phyloP scores from a whole-genome alignment of 2,888 invertebrate species.

The Sturmia bella region DNA sequence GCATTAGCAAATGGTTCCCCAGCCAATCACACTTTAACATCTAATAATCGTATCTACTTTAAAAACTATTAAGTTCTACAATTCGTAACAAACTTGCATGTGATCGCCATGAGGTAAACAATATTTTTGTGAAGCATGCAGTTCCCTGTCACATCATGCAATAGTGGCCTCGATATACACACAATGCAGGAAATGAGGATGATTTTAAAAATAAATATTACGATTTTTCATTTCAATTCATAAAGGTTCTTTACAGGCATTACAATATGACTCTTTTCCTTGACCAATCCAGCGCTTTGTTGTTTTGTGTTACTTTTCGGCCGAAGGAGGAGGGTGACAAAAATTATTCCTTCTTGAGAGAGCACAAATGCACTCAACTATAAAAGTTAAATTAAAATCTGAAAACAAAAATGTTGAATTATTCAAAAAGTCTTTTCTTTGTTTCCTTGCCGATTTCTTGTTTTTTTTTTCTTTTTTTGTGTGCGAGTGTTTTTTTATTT shows the following conservation, averaged over 20 bases:
- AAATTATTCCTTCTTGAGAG: constrained; percentile 60
- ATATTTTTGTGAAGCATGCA: too few relatives aligned
- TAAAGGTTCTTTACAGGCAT: constrained; percentile 51
- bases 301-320: constrained; percentile 4
- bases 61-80: too few relatives aligned
- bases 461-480: constrained; percentile 15
- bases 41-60: too few relatives aligned
- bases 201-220: not conserved
- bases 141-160: too few relatives aligned
- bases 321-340: constrained; percentile 39
- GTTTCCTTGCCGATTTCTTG: constrained; percentile 6
- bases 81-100: too few relatives aligned
- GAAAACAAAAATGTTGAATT: constrained; percentile 76
- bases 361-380: constrained; percentile 63
- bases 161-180: not conserved
- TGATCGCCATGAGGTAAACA: too few relatives aligned
- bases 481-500: not conserved
- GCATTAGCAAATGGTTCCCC: too few relatives aligned
- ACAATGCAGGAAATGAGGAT: not conserved
- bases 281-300: constrained; percentile 17
- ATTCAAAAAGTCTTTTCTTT: constrained; percentile 73
- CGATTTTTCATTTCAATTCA: constrained; percentile 55
- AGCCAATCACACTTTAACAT: too few relatives aligned
- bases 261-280: constrained; percentile 38
- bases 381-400: constrained; percentile 78